Evolutionary conservation across 2,113 vertebrate species (phyloP).

Genomic region (Urocolius indicus): DNA sequence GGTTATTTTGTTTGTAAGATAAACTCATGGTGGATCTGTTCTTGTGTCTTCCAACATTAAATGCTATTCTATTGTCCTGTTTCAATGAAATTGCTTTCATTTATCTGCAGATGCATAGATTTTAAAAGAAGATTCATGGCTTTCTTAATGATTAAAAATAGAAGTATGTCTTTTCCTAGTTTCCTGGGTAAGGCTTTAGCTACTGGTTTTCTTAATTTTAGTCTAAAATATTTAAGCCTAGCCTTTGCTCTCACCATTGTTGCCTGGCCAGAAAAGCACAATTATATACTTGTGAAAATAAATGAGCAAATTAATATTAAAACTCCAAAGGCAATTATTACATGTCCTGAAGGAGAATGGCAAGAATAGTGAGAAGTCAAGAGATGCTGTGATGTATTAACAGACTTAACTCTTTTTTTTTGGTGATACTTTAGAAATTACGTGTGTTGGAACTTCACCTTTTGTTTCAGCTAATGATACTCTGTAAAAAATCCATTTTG

Average conservation of each 20-base stretch:
- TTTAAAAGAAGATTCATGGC: neutral
- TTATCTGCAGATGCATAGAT: neutral
- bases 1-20: neutral
- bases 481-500: neutral
- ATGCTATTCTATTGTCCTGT: neutral
- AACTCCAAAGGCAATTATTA: slow-evolving; percentile 10
- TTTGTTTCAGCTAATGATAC: neutral
- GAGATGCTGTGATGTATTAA: neutral
- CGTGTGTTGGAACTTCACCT: neutral
- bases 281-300: neutral
- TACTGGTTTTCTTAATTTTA: neutral
- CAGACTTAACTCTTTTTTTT: neutral
- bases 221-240: neutral
- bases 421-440: neutral
- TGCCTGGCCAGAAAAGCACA: neutral
- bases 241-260: neutral
- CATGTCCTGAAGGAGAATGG: neutral
- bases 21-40: neutral
- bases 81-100: neutral
- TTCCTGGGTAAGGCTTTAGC: neutral
- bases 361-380: neutral
- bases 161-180: neutral
- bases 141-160: neutral
- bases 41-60: neutral
- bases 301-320: slow-evolving; percentile 6